phyloP scores from a whole-genome alignment of 2,888 invertebrate species.

The Folsomia manolachei region DNA sequence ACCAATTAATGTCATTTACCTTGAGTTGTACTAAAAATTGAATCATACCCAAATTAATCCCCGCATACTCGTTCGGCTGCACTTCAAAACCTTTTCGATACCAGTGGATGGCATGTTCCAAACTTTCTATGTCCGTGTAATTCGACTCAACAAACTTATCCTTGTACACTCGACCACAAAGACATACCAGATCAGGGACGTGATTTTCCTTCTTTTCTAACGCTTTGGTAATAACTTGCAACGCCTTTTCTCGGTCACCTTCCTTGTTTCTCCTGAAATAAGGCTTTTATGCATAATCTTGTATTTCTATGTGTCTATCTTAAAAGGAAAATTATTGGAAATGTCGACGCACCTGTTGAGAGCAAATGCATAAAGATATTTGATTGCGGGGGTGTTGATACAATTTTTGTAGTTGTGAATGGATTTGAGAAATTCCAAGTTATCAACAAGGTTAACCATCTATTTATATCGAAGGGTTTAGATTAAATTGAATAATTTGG shows the following conservation, averaged over 20 bases:
- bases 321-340: neutral
- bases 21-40: no score
- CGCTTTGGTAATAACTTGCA: conserved; percentile 86
- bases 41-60: conserved; percentile 92
- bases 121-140: conserved; percentile 80
- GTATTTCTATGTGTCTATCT: neutral
- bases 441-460: conserved; percentile 96
- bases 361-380: conserved; percentile 94
- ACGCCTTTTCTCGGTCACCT: conserved; percentile 91
- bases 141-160: conserved; percentile 96
- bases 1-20: no score
- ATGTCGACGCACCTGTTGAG: conserved; percentile 75
- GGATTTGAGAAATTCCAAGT: conserved; percentile 66
- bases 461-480: no score
- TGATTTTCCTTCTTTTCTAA: conserved; percentile 89
- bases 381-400: conserved; percentile 83
- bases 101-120: conserved; percentile 93
- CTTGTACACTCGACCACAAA: conserved; percentile 96
- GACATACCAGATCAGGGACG: conserved; percentile 94
- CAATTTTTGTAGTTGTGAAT: conserved; percentile 85
- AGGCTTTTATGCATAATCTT: neutral
- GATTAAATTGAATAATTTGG: no score
- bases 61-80: conserved; percentile 98
- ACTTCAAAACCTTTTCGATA: conserved; percentile 96
- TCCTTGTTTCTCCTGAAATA: conserved; percentile 75